Evolutionary conservation across 2,797 vertebrate genomes (phyloP).

Genomic region (Eulemur mongoz): DNA sequence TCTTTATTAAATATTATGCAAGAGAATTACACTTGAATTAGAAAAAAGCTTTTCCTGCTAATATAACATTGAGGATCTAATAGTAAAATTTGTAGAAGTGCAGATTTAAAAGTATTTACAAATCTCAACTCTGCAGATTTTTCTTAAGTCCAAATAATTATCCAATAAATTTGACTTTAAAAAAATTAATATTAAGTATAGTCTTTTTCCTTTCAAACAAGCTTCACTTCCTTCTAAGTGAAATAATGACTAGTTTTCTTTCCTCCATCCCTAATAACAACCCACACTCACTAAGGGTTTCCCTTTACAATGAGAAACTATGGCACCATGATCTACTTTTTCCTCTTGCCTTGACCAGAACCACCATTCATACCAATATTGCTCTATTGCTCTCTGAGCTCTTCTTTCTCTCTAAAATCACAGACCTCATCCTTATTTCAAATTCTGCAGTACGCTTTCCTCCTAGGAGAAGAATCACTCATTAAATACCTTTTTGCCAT

Average conservation of each 20-base stretch:
- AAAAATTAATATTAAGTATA: neutral
- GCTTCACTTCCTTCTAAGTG: neutral
- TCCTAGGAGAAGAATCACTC: neutral
- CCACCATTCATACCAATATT: neutral
- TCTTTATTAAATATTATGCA: neutral
- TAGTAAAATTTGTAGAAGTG: neutral
- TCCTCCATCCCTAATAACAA: neutral
- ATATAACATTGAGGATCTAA: neutral
- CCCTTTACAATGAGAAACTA: neutral
- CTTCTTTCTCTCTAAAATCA: neutral
- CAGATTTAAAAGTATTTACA: neutral
- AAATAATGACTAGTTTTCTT: neutral
- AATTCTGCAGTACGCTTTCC: fast-evolving
- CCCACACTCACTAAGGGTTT: neutral
- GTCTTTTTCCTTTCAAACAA: neutral
- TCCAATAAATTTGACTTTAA: neutral
- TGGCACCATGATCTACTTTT: fast-evolving
- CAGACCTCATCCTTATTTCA: neutral
- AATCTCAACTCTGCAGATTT: neutral
- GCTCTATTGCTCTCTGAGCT: neutral
- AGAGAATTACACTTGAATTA: neutral
- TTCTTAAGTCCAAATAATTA: constrained; percentile 12
- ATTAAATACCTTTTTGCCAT: neutral
- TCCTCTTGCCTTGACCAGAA: neutral
- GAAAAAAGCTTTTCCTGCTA: neutral